Evolutionary conservation across 2,113 vertebrate genomes (phyloP).

Genomic region (Pseudopodoces humilis): DNA sequence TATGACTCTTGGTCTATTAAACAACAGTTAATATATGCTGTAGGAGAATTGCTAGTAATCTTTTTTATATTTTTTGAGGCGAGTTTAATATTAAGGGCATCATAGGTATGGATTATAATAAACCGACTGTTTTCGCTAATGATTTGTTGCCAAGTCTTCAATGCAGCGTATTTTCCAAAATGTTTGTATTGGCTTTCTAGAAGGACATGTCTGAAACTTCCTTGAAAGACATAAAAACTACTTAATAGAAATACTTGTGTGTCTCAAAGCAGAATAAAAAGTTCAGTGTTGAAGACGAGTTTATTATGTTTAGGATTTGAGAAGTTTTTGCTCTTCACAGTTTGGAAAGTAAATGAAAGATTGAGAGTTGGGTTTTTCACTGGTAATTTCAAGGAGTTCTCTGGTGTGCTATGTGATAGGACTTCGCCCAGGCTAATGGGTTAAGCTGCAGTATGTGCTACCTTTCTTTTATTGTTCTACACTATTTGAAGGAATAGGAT

Average conservation of each 20-base stretch:
- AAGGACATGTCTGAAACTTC: not conserved
- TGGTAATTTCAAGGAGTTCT: not conserved
- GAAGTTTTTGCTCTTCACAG: not conserved
- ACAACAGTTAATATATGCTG: not conserved
- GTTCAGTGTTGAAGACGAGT: not conserved
- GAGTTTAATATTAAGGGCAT: not conserved
- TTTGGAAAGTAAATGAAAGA: not conserved
- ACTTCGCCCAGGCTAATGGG: not conserved
- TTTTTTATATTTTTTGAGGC: not conserved
- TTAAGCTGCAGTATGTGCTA: not conserved
- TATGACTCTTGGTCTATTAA: not conserved
- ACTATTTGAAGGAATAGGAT: not conserved
- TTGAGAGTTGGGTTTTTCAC: not conserved
- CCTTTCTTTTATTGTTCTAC: not conserved
- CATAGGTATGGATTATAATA: not conserved
- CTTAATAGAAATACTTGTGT: not conserved
- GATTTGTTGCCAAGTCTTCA: not conserved
- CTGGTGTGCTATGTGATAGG: accelerated
- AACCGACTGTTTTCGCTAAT: not conserved
- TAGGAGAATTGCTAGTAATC: not conserved
- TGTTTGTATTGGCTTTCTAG: not conserved
- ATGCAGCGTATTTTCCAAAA: not conserved
- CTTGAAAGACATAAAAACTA: not conserved
- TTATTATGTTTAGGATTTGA: not conserved
- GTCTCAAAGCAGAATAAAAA: not conserved